Base-by-base conservation (phyloP, 2,888 invertebrate species). In the Teleogryllus oceanicus region DNA sequence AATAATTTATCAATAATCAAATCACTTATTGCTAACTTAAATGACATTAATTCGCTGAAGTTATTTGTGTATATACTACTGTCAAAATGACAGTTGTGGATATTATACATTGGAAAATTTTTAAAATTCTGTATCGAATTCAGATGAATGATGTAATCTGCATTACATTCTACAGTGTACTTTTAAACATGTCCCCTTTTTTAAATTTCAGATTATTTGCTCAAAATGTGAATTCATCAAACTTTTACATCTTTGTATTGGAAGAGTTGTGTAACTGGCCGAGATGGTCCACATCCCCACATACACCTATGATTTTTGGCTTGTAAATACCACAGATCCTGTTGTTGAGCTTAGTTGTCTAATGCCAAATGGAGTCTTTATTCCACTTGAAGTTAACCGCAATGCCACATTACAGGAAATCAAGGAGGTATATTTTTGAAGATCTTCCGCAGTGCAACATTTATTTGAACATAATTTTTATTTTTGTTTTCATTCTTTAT, bases 331-430 rank as follows among this genome's bases (percentile, higher is more conserved):
- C 21, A 75, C 81, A 75, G 82, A 82, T 24, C 81, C 82, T 49
- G 76, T 78, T 16, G 91, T 93, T 78, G 92, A 92, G 84, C 88
- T 97, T 79, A 94, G 93, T 84, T 96, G 96, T 87, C 89, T 97
- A 82, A 91, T 97, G 90, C 97, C 97, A 79, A 96, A 96, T 88
- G 96, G 96, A 79, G 90, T 96, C 84, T 89, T 94, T 84, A 91
- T 97, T 83, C 90, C 92, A 74, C 87, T 96, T 81, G 89, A 90
- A 83, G 93, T 92, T 78, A 92, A 91, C 86, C 92, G 93, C 86
- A 93, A 94, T 88, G 91, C 92, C 49, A 94, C 94, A 79, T 92
- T 97, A 82, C 91, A 93, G 80, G 95, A 96, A 88, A 92, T 97
- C 84, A 97, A 97, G 89, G 94, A 94, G 92, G 96, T 96, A 37